These are phyloP conservation scores for Magallana gigas DNA, from an alignment of 1,140 invertebrate genomes.

Conservation along the genomic window DNA sequence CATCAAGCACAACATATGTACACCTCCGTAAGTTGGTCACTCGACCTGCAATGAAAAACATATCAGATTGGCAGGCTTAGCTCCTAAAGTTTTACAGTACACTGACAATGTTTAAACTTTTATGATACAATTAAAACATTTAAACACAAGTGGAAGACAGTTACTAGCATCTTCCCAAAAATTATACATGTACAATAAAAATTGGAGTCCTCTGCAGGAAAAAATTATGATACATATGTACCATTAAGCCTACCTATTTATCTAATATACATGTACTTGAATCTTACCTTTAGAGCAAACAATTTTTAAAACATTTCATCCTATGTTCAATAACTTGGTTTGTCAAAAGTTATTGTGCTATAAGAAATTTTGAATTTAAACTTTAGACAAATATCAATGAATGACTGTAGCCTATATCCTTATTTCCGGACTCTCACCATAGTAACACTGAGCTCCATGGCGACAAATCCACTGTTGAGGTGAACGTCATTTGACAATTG, in stretches of 20 bases:
- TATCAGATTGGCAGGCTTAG: not conserved
- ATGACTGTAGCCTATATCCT: not conserved
- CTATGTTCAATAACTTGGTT: not conserved
- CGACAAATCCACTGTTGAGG: slow-evolving; percentile 41
- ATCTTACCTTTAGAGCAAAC: no score
- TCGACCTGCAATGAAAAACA: slow-evolving; percentile 81
- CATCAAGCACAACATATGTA: slow-evolving; percentile 98
- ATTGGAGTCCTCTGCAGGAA: no score
- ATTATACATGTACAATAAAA: no score
- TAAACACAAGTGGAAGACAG: no score
- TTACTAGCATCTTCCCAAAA: no score
- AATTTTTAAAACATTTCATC: no score
- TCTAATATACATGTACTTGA: no score
- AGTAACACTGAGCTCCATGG: slow-evolving; percentile 47
- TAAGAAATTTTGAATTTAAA: not conserved
- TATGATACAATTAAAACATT: no score
- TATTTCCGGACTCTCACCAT: slow-evolving; percentile 46
- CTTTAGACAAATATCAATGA: not conserved
- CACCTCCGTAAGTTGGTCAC: slow-evolving; percentile 97
- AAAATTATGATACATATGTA: no score
- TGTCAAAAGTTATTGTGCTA: not conserved
- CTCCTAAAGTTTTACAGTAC: no score
- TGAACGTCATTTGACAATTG: slow-evolving; percentile 41
- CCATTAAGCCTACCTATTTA: no score
- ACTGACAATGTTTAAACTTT: no score